phyloP scores from a whole-genome alignment of 1,140 invertebrate genomes.

The Stegodyphus dumicola region DNA sequence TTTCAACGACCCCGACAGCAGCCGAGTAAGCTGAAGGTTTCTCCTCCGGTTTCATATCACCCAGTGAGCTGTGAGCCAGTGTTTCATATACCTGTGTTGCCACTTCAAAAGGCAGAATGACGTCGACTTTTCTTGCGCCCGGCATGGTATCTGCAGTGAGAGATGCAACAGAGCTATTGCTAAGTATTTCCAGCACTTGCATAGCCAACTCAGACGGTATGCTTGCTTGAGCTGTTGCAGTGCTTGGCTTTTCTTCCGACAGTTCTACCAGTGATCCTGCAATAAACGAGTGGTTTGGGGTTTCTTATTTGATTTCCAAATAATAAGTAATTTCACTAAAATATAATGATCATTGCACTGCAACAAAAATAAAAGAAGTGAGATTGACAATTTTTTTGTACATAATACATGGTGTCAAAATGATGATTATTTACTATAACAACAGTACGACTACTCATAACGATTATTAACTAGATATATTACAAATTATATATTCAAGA shows the following conservation, averaged over 20 bases:
- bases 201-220: constrained; percentile 48
- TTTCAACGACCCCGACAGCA: constrained; percentile 41
- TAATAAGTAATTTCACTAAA: too few species aligned
- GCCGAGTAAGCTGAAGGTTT: constrained; percentile 26
- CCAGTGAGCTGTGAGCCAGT: constrained; percentile 11
- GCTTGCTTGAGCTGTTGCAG: constrained; percentile 33
- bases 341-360: too few species aligned
- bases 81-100: constrained; percentile 55
- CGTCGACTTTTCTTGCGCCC: constrained; percentile 27
- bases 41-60: constrained; percentile 40
- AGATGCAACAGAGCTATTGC: constrained; percentile 15
- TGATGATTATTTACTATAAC: too few species aligned
- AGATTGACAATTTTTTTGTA: too few species aligned
- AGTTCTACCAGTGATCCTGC: constrained; percentile 51
- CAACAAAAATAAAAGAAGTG: too few species aligned
- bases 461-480: too few species aligned
- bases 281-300: not conserved
- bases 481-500: too few species aligned
- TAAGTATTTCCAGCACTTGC: constrained; percentile 52
- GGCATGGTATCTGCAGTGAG: constrained; percentile 44
- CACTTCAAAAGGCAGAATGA: constrained; percentile 37
- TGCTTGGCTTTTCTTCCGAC: constrained; percentile 20
- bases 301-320: too few species aligned
- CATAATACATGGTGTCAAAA: too few species aligned
- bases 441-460: too few species aligned